phyloP scores from a whole-genome alignment of 2,888 invertebrate species.

The Spatulosminthurus flaviceps region DNA sequence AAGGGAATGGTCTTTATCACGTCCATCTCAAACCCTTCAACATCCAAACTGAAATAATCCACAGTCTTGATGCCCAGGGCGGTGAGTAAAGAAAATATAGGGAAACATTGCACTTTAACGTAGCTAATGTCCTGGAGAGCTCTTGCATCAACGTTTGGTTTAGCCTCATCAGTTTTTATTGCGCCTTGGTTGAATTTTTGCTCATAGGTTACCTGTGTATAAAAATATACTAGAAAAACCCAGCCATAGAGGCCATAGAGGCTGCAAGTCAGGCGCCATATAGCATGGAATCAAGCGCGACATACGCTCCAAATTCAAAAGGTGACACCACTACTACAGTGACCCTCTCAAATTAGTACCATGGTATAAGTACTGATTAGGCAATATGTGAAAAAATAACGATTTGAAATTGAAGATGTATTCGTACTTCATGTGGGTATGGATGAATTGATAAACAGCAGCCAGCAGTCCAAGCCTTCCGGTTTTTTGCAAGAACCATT shows the following conservation, averaged over 20 bases:
- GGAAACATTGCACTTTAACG: slow-evolving; percentile 65
- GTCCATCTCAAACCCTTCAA: slow-evolving; percentile 66
- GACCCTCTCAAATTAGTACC: no score
- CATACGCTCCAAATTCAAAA: no score
- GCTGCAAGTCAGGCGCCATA: no score
- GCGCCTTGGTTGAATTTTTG: slow-evolving; percentile 39
- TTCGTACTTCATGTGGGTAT: slow-evolving; percentile 53
- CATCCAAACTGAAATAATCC: slow-evolving; percentile 67
- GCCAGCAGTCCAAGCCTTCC: slow-evolving; percentile 65
- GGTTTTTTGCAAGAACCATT: slow-evolving; percentile 64
- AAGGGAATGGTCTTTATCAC: slow-evolving; percentile 66
- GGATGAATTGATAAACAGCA: slow-evolving; percentile 64
- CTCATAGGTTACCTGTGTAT: slow-evolving; percentile 29
- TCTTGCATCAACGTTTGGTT: slow-evolving; percentile 10
- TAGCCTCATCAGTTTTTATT: slow-evolving; percentile 28
- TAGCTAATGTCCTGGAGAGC: background rate
- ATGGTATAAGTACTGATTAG: no score
- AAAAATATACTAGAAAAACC: background rate
- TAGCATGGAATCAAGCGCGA: no score
- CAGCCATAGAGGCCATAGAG: no score
- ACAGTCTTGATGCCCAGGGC: slow-evolving; percentile 66
- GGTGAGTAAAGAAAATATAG: slow-evolving; percentile 66
- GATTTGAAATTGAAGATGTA: no score
- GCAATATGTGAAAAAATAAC: no score
- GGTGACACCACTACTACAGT: no score